Conservation (phyloP, 2,797 vertebrate species). For the Neoniphon sammara region DNA sequence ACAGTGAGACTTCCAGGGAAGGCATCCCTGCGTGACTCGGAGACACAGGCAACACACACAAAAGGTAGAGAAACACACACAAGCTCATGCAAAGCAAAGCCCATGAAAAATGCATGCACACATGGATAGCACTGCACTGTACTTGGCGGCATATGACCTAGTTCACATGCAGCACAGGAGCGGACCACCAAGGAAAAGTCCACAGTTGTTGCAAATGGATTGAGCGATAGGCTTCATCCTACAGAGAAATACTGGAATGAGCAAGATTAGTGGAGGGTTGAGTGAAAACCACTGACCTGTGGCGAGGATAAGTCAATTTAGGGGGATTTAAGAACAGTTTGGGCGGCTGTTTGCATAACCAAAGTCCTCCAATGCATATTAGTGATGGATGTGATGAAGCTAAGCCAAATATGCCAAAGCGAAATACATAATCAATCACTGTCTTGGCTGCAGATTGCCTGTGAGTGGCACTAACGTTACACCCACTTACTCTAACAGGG, state of each 20-base stretch:
- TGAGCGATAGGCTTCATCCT: constrained; percentile 16
- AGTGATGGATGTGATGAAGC: constrained; percentile 41
- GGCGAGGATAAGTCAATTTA: neutral
- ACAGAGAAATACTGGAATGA: constrained; percentile 17
- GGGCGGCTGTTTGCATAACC: neutral
- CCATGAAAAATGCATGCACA: constrained; percentile 72
- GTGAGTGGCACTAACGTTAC: neutral
- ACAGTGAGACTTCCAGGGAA: constrained; percentile 52
- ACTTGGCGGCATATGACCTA: constrained; percentile 60
- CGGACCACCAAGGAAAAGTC: constrained; percentile 10
- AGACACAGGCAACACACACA: constrained; percentile 18
- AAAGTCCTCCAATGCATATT: constrained; percentile 31
- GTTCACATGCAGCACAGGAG: constrained; percentile 58
- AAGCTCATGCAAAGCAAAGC: constrained; percentile 12
- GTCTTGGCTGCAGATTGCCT: constrained; percentile 22
- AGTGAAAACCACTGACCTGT: neutral
- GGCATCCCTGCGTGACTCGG: constrained; percentile 29
- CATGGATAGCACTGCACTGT: constrained; percentile 55
- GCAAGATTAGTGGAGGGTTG: neutral
- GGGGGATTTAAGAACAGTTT: neutral
- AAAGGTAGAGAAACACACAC: constrained; percentile 14
- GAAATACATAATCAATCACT: constrained; percentile 55
- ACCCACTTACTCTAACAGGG: constrained; percentile 5
- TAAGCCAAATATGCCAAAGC: constrained; percentile 34
- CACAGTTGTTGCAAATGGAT: neutral